Evolutionary conservation across 2,797 vertebrate species (phyloP).

Genomic region (Lepilemur ruficaudatus): DNA sequence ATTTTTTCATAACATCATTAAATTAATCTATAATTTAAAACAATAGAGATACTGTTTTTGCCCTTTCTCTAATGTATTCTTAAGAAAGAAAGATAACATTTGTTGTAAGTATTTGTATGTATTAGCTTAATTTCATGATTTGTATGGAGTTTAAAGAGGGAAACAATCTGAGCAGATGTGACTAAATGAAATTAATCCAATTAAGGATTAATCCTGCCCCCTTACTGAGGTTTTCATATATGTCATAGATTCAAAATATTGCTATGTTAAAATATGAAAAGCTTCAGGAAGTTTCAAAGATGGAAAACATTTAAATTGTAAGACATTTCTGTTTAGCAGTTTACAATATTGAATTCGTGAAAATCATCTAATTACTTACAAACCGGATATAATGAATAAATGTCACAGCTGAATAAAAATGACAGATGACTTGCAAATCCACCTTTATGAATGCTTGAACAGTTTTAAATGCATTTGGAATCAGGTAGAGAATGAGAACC

Average conservation of each 20-base stretch:
- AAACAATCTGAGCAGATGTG: slow-evolving; percentile 82
- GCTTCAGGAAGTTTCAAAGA: slow-evolving; percentile 18
- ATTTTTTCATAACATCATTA: neutral
- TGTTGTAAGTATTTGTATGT: neutral
- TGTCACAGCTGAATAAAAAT: slow-evolving; percentile 59
- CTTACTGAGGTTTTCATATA: neutral
- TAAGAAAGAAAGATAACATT: neutral
- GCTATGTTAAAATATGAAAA: neutral
- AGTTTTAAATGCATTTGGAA: slow-evolving; percentile 27
- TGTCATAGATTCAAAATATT: slow-evolving; percentile 30
- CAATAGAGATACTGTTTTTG: neutral
- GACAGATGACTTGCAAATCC: slow-evolving; percentile 55
- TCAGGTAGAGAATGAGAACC: slow-evolving; percentile 9
- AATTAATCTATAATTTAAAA: neutral
- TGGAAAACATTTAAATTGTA: neutral
- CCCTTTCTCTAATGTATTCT: neutral
- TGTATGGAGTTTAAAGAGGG: slow-evolving; percentile 78
- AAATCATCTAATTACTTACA: slow-evolving; percentile 63
- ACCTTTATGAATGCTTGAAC: slow-evolving; percentile 38
- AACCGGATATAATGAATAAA: slow-evolving; percentile 30
- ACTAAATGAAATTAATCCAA: slow-evolving; percentile 83
- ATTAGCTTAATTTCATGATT: slow-evolving; percentile 83
- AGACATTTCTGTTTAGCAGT: slow-evolving; percentile 27
- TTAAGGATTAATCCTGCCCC: slow-evolving; percentile 53
- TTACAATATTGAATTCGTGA: neutral